phyloP scores from a whole-genome alignment of 1,140 invertebrate genomes.

The Drosophila teissieri region DNA sequence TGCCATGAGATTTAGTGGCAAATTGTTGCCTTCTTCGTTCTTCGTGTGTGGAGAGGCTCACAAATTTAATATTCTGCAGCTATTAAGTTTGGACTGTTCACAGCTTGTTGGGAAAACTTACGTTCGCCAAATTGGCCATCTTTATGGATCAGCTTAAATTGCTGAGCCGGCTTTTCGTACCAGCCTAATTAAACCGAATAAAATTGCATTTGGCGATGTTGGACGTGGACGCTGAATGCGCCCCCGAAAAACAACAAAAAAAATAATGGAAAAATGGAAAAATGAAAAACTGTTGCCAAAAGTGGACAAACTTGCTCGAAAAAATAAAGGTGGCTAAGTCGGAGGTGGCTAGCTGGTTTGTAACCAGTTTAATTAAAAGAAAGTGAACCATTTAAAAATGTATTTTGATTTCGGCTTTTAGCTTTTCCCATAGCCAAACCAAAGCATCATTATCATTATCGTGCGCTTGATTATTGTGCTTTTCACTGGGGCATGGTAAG shows the following conservation, averaged over 20 bases:
- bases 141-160: conserved; percentile 14
- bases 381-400: conserved; percentile 76
- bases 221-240: conserved; percentile 16
- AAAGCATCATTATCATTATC: conserved; percentile 57
- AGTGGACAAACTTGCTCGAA: conserved; percentile 54
- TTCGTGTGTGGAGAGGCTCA: not conserved
- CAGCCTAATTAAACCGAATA: conserved; percentile 38
- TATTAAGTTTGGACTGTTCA: conserved; percentile 11
- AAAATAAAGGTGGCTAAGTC: conserved; percentile 23
- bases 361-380: conserved; percentile 80
- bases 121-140: conserved; percentile 9
- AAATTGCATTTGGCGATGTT: conserved; percentile 48
- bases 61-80: conserved; percentile 21
- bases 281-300: conserved; percentile 6
- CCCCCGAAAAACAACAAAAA: conserved; percentile 8
- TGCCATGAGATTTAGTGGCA: conserved; percentile 9
- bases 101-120: conserved; percentile 20
- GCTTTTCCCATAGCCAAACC: conserved; percentile 29
- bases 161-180: conserved; percentile 4
- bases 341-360: conserved; percentile 29
- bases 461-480: conserved; percentile 32
- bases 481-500: conserved; percentile 46
- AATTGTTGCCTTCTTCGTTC: conserved; percentile 2
- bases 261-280: not conserved
- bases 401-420: conserved; percentile 42